Percentiles rank a stretch among this genome's conserved stretches.
phyloP scores from a whole-genome alignment of 2,888 invertebrate genomes.

The Hydroisotoma schaefferi region DNA sequence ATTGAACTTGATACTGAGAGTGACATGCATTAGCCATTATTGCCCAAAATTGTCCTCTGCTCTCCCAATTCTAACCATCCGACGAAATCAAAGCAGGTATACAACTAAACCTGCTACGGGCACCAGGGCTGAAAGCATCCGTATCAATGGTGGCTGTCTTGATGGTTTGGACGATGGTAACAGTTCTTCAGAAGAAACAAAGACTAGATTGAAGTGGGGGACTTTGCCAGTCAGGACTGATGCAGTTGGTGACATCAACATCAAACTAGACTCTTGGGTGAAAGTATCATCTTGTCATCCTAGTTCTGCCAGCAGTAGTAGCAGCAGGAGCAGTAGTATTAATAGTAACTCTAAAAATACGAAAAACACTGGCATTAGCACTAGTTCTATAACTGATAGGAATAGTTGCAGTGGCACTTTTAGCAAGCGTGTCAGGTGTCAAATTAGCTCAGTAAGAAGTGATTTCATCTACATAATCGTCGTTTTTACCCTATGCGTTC shows the following conservation, averaged over 20 bases:
- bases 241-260: neutral
- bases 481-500: constrained; percentile 41
- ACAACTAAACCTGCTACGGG: too few species aligned
- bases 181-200: neutral
- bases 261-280: neutral
- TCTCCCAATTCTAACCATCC: neutral
- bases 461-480: constrained; percentile 49
- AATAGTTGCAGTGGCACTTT: too few species aligned
- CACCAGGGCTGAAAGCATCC: too few species aligned
- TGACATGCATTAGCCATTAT: constrained; percentile 44
- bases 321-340: neutral
- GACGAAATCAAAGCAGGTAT: too few species aligned
- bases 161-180: too few species aligned
- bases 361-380: too few species aligned
- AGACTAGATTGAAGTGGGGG: constrained; percentile 1
- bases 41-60: constrained; percentile 30
- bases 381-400: too few species aligned
- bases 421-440: constrained; percentile 43
- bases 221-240: neutral
- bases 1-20: constrained; percentile 37
- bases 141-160: too few species aligned
- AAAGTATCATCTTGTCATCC: neutral
- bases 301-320: neutral
- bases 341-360: too few species aligned
- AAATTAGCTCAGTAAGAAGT: constrained; percentile 47